Percentiles rank a stretch among this genome's conserved stretches.
These are phyloP conservation scores for Poecilobothrus nobilitatus DNA, from an alignment of 2,888 invertebrate genomes.

Conservation along the genomic window DNA sequence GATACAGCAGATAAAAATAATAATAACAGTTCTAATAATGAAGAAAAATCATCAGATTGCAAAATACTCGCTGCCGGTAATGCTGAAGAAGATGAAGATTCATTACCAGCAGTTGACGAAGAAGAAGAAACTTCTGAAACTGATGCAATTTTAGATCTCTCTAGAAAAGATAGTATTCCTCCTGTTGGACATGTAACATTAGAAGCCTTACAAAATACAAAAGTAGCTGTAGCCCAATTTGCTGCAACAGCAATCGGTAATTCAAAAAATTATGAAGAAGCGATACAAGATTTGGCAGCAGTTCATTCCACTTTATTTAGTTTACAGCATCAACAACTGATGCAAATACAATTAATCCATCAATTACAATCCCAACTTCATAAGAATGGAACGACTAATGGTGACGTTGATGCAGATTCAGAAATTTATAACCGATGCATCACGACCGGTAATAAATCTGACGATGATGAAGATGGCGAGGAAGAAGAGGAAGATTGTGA, in stretches of 20 bases:
- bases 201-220: slow-evolving; percentile 89
- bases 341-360: slow-evolving; percentile 88
- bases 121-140: slow-evolving; percentile 32
- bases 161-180: slow-evolving; percentile 20
- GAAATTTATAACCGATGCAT: slow-evolving; percentile 18
- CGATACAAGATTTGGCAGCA: slow-evolving; percentile 75
- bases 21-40: slow-evolving; percentile 13
- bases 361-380: slow-evolving; percentile 81
- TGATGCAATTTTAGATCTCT: slow-evolving; percentile 34
- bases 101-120: neutral
- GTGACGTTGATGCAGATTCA: slow-evolving; percentile 18
- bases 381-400: slow-evolving; percentile 26
- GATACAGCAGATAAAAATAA: slow-evolving; percentile 15
- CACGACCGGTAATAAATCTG: slow-evolving; percentile 16
- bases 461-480: slow-evolving; percentile 16
- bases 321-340: slow-evolving; percentile 89
- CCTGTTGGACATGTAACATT: slow-evolving; percentile 68
- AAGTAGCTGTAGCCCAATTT: slow-evolving; percentile 70
- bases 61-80: neutral
- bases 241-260: slow-evolving; percentile 79
- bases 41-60: slow-evolving; percentile 4
- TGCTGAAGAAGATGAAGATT: slow-evolving; percentile 18
- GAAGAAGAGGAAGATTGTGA: neutral
- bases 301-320: slow-evolving; percentile 87
- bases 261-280: slow-evolving; percentile 66